Evolutionary conservation across 2,797 vertebrate species (phyloP).

Genomic region (Fistularia commersonii): DNA sequence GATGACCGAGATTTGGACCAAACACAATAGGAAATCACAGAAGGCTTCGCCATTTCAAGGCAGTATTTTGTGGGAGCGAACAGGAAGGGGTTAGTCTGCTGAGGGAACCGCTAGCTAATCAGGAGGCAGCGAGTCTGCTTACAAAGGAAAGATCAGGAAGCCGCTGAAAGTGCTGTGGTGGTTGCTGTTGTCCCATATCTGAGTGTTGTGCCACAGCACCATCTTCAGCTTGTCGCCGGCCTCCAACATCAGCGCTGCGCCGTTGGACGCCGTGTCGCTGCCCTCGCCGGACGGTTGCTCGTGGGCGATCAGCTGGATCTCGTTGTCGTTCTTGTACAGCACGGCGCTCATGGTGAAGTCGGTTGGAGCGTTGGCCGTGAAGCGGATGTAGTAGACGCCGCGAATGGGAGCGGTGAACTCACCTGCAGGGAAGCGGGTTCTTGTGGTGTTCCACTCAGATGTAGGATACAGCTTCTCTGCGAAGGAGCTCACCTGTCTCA

Average conservation of each 20-base stretch:
- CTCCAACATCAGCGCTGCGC: conserved; percentile 51
- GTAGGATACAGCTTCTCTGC: no score
- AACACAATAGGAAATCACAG: no score
- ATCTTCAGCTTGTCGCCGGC: conserved; percentile 39
- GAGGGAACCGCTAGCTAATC: neutral
- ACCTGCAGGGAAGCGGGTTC: no score
- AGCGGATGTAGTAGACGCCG: conserved; percentile 55
- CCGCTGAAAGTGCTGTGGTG: conserved; percentile 61
- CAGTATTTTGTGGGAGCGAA: no score
- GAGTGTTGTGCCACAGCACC: conserved; percentile 47
- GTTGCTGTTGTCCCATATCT: conserved; percentile 62
- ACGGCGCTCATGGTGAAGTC: conserved; percentile 38
- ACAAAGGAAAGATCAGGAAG: conserved; percentile 54
- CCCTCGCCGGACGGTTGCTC: conserved; percentile 41
- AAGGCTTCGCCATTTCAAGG: no score
- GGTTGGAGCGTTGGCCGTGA: conserved; percentile 45
- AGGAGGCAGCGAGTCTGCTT: neutral
- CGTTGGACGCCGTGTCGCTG: conserved; percentile 60
- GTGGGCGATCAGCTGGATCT: conserved; percentile 40
- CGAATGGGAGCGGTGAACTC: conserved; percentile 47
- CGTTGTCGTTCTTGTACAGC: conserved; percentile 19
- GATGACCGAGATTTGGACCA: no score
- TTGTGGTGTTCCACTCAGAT: no score
- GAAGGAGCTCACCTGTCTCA: conserved; percentile 36
- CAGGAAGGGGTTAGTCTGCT: no score